Percentiles rank a stretch among this genome's conserved stretches.
phyloP scores from a whole-genome alignment of 1,140 invertebrate species.

The Pachypeltis micranthus region DNA sequence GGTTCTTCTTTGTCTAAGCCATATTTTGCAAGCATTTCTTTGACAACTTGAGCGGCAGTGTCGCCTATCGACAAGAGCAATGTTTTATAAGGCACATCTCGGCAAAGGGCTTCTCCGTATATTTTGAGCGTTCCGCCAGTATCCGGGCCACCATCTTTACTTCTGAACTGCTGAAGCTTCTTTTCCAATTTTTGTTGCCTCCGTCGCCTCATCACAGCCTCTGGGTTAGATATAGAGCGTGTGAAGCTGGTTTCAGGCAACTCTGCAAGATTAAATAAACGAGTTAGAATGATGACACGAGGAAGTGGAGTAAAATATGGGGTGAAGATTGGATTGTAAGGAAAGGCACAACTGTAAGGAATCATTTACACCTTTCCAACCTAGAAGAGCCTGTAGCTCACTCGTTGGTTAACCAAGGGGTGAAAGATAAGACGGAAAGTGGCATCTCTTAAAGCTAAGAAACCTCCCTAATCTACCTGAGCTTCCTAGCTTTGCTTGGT shows the following conservation, averaged over 20 bases:
- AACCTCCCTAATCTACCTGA: too few species aligned
- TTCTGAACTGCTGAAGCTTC: conserved; percentile 90
- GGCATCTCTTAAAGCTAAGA: too few species aligned
- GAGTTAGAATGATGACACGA: too few species aligned
- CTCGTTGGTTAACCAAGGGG: too few species aligned
- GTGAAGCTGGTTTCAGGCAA: conserved; percentile 96
- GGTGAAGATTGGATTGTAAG: too few species aligned
- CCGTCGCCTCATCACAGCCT: conserved; percentile 93
- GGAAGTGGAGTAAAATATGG: too few species aligned
- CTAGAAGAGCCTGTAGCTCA: too few species aligned
- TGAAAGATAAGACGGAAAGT: too few species aligned
- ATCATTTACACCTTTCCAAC: too few species aligned
- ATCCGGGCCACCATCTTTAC: conserved; percentile 48
- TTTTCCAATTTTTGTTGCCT: conserved; percentile 95
- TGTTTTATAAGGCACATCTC: conserved; percentile 97
- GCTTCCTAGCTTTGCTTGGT: too few species aligned
- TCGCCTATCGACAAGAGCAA: conserved; percentile 87
- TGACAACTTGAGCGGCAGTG: conserved; percentile 78
- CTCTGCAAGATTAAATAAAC: conserved; percentile 54
- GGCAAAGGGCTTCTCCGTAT: conserved; percentile 90
- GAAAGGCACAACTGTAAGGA: too few species aligned
- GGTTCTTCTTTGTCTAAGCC: conserved; percentile 80
- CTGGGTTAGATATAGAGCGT: conserved; percentile 95
- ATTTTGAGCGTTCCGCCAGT: conserved; percentile 92
- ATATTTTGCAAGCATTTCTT: conserved; percentile 96